A percentile compares a stretch with the other conserved stretches of the same genome.
Evolutionary conservation across 2,113 vertebrate genomes (phyloP).

Genomic region (Nibea coibor): DNA sequence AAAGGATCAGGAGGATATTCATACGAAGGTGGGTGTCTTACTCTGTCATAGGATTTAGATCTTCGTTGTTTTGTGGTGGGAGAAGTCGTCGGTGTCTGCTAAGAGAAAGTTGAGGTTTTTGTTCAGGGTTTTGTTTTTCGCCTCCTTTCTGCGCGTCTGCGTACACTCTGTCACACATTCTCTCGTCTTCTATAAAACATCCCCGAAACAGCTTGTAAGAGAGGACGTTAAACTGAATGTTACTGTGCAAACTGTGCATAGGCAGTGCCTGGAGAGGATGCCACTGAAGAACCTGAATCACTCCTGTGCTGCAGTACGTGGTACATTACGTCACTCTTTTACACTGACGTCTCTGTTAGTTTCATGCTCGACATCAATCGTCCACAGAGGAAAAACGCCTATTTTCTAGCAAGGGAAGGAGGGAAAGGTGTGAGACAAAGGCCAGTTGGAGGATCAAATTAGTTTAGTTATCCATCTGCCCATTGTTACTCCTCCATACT

Average conservation of each 20-base stretch:
- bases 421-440: neutral
- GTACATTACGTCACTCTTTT: neutral
- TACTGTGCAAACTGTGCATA: neutral
- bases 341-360: neutral
- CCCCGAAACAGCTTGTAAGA: neutral
- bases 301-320: neutral
- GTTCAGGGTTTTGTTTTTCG: conserved; percentile 3
- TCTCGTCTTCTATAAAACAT: conserved; percentile 4
- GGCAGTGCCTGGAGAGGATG: neutral
- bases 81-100: conserved; percentile 75
- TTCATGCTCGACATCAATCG: neutral
- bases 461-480: conserved; percentile 35
- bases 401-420: neutral
- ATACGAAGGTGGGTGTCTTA: conserved; percentile 75
- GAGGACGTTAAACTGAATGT: neutral
- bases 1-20: conserved; percentile 55
- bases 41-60: conserved; percentile 77
- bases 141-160: neutral
- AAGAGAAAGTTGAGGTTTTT: conserved; percentile 77
- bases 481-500: conserved; percentile 15
- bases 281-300: neutral
- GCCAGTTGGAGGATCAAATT: neutral
- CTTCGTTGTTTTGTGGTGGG: conserved; percentile 69
- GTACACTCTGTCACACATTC: neutral
- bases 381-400: no score